Conservation (phyloP, 2,888 invertebrate genomes). For the Synergus itoensis region DNA sequence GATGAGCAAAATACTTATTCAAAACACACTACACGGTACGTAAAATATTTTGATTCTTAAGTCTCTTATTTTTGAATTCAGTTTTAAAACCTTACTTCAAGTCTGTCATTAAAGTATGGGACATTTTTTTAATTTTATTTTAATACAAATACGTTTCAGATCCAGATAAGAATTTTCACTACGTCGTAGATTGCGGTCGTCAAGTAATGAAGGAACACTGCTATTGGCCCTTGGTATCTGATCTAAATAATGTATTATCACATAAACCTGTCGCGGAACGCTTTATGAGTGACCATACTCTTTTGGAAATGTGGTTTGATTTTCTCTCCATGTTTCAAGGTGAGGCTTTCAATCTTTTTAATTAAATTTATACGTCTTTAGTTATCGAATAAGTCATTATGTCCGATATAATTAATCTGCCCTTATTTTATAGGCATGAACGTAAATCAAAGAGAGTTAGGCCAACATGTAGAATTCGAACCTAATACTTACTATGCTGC, state of each 20-base stretch:
- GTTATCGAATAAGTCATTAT: neutral
- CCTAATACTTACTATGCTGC: conserved; percentile 98
- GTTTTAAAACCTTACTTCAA: no score
- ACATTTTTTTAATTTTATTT: conserved; percentile 10
- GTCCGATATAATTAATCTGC: neutral
- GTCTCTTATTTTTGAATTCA: conserved; percentile 9
- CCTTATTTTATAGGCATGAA: conserved; percentile 90
- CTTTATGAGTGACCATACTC: conserved; percentile 92
- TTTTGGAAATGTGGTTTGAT: conserved; percentile 98
- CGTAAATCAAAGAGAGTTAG: conserved; percentile 93
- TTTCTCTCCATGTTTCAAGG: conserved; percentile 97
- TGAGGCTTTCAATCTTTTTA: conserved; percentile 68
- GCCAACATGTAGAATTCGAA: conserved; percentile 97
- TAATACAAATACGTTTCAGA: conserved; percentile 77
- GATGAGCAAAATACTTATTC: conserved; percentile 95
- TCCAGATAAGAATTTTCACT: conserved; percentile 89
- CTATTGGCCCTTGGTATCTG: conserved; percentile 98
- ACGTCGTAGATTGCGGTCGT: conserved; percentile 94
- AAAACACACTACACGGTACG: conserved; percentile 90
- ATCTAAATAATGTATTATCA: conserved; percentile 96
- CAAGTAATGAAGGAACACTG: conserved; percentile 98
- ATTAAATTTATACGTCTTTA: neutral
- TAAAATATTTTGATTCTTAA: conserved; percentile 47
- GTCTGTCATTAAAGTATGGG: neutral
- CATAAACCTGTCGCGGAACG: conserved; percentile 94